Base-by-base conservation (phyloP, 2,113 vertebrate species). In the Nibea albiflora region DNA sequence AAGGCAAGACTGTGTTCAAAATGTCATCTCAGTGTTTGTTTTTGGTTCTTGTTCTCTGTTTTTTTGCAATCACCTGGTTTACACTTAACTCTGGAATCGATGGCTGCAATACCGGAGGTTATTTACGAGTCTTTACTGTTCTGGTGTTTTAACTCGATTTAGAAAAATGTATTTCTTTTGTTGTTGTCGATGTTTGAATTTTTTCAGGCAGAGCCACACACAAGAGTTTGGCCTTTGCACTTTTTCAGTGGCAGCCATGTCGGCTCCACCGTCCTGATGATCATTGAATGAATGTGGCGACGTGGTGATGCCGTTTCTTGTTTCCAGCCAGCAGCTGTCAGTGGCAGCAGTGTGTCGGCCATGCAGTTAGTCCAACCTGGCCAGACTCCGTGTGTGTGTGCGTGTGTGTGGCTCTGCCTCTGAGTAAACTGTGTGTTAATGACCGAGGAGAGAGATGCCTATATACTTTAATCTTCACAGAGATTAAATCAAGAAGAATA, bases 1-100 rank as follows among this genome's bases (percentile, higher is more conserved):
- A 62, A 72, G 28, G 49, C 28, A 64, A 52, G 60, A 19, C 50
- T 78, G 80, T 89, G 81, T 90, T 84, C 49, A 56, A 71, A 74
- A 73, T 54, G 63, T 91, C 85, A 86, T 87, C 84, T 92, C 85
- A 85, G 76, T 88, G 85, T 86, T 88, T 56, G 62, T 77, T 86
- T 76, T 83, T 69, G 63, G 50, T 80, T 85, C 68, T 62, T 47
- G 78, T 89, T 89, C 68, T 86, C 72, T 78, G 66, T 75, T 90
- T 78, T 78, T 83, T 76, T 88, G 81, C 73, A 86, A 88, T 88
- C 88, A 88, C 76, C 79, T 86, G 90, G 92, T 94, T 94, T 94
- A 92, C 90, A 92, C 77, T 84, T 85, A 79, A 81, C 81, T 88
- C 85, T 92, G 87, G 66, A 90, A 83, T 81, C 54, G 3, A 79